Evolutionary conservation across 2,113 vertebrate genomes (phyloP).

Genomic region (Podiceps cristatus): DNA sequence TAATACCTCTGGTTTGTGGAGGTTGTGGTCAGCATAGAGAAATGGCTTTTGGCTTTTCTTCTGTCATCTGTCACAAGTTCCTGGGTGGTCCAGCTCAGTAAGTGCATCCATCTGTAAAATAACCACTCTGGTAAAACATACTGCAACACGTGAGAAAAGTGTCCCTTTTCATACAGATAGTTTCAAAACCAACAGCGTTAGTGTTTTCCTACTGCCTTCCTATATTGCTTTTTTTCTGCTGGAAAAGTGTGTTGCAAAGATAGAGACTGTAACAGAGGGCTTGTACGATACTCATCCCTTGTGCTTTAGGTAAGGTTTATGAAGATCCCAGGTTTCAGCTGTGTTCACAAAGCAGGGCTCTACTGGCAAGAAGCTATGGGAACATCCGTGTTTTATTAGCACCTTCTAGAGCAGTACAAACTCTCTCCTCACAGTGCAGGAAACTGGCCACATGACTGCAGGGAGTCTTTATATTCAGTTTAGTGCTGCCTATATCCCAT

Average conservation of each 20-base stretch:
- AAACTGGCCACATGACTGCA: not conserved
- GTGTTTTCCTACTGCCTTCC: not conserved
- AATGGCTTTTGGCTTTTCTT: not conserved
- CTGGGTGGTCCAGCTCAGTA: not conserved
- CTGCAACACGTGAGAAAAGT: not conserved
- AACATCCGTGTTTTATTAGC: not conserved
- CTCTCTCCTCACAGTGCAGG: not conserved
- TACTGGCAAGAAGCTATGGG: not conserved
- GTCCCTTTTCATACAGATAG: not conserved
- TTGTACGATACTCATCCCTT: not conserved
- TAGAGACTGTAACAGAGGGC: not conserved
- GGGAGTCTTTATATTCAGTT: not conserved
- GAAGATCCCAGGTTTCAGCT: not conserved
- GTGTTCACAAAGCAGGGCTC: not conserved
- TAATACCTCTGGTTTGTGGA: not conserved
- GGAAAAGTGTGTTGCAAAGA: not conserved
- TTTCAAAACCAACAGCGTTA: not conserved
- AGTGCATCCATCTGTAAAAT: not conserved
- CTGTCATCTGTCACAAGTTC: not conserved
- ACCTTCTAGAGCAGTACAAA: too few relatives aligned
- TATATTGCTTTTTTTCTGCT: not conserved
- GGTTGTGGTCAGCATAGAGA: not conserved
- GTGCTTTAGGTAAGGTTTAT: not conserved
- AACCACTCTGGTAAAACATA: not conserved
- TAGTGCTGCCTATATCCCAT: not conserved